Evolutionary conservation across 1,140 invertebrate genomes (phyloP).

Genomic region (Tribolium madens): DNA sequence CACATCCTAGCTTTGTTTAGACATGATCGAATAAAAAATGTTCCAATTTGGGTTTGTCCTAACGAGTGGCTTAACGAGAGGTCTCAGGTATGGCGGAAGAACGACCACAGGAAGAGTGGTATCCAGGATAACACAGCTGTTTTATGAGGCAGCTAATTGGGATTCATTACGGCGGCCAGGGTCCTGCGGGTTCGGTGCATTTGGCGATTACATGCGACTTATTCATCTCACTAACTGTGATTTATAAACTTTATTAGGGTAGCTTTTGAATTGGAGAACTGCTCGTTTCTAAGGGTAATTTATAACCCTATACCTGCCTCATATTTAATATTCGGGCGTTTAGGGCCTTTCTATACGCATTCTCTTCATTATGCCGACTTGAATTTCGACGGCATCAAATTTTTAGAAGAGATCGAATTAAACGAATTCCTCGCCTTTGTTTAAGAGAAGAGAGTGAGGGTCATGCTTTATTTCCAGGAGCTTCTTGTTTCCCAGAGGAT

Average conservation of each 20-base stretch:
- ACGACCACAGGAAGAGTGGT: constrained; percentile 42
- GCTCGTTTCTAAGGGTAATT: constrained; percentile 36
- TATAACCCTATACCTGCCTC: constrained; percentile 30
- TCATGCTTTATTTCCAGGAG: constrained; percentile 54
- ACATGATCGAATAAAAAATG: constrained; percentile 24
- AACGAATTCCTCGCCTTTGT: constrained; percentile 42
- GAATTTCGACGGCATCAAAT: constrained; percentile 17
- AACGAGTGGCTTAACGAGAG: constrained; percentile 24
- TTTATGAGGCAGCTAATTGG: constrained; percentile 57
- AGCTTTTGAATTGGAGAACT: constrained; percentile 38
- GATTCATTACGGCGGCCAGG: constrained; percentile 56
- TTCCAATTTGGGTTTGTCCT: constrained; percentile 3
- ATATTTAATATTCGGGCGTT: constrained; percentile 28
- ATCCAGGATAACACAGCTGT: constrained; percentile 52
- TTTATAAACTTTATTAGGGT: constrained; percentile 53
- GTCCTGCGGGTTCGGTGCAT: constrained; percentile 55
- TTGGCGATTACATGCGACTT: constrained; percentile 56
- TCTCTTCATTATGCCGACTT: constrained; percentile 11
- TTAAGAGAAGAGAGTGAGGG: constrained; percentile 50
- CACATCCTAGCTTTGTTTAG: background rate
- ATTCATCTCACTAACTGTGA: constrained; percentile 57
- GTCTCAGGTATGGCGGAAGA: constrained; percentile 44
- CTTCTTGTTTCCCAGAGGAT: constrained; percentile 57
- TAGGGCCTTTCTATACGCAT: background rate
- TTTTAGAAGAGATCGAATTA: constrained; percentile 46